A percentile compares a stretch with the other conserved stretches of the same genome.
These are phyloP conservation scores for Oscarella lobularis DNA, from an alignment of 37 sponge, comb jelly and placozoan genomes.

Conservation along the genomic window DNA sequence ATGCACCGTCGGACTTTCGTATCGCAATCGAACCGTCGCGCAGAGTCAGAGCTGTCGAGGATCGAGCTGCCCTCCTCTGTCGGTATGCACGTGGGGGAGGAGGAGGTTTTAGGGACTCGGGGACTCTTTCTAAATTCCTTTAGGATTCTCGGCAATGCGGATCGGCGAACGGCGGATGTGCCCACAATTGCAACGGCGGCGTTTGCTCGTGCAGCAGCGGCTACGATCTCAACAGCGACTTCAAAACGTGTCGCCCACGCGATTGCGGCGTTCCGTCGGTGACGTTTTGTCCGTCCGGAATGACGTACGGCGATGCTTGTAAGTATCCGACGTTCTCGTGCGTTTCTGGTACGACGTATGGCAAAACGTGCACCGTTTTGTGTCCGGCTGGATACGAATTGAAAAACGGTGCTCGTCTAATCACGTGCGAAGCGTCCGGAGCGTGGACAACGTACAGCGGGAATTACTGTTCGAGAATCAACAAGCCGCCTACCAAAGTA, in stretches of 20 bases:
- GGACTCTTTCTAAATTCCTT: neutral
- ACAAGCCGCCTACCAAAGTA: conserved; percentile 1
- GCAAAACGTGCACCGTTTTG: neutral
- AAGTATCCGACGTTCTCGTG: neutral
- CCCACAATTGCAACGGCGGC: neutral
- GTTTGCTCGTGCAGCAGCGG: neutral
- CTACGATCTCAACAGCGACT: conserved; percentile 2
- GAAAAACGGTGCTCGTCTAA: neutral
- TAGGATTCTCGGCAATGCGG: neutral
- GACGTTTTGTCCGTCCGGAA: neutral
- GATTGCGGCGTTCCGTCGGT: neutral
- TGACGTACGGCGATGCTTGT: neutral
- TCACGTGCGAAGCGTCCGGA: neutral
- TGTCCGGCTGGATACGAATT: neutral
- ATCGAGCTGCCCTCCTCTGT: neutral
- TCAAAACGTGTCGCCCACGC: neutral
- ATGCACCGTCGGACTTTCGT: neutral
- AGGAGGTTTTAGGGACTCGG: neutral
- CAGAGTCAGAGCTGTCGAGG: neutral
- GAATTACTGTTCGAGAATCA: neutral
- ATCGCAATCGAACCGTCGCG: neutral
- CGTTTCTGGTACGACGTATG: neutral
- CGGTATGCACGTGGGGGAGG: neutral
- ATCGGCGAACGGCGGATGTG: conserved; percentile 1
- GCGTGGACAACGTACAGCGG: conserved; percentile 2